Conservation (phyloP, 2,113 vertebrate genomes). For the Madoqua kirkii region DNA sequence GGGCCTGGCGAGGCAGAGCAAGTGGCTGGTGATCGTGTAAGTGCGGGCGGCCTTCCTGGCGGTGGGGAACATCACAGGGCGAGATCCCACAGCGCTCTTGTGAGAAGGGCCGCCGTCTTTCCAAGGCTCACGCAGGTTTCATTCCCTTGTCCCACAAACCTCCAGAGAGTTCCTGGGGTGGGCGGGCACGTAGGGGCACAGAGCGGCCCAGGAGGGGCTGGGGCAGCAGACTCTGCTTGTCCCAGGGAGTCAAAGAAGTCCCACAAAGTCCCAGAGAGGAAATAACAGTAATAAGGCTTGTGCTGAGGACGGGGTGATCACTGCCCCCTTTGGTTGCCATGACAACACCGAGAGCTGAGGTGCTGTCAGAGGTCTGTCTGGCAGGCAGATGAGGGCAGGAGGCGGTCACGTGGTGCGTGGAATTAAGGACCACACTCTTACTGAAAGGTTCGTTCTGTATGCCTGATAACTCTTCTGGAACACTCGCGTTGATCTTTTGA, state of each 20-base stretch:
- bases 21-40: conserved; percentile 93
- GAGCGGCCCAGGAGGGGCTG: fast-evolving
- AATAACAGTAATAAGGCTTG: fast-evolving
- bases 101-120: fast-evolving
- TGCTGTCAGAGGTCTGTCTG: fast-evolving
- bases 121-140: background rate
- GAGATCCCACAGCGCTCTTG: background rate
- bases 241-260: fast-evolving
- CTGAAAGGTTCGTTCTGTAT: fast-evolving
- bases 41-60: conserved; percentile 45
- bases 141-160: background rate
- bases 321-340: background rate
- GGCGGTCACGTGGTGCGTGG: fast-evolving
- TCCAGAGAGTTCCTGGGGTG: background rate
- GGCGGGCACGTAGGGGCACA: background rate
- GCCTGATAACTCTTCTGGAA: background rate
- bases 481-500: fast-evolving
- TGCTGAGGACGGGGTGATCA: fast-evolving
- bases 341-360: background rate
- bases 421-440: too few species aligned
- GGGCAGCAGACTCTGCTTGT: background rate
- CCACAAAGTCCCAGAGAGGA: too few species aligned
- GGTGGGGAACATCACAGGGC: fast-evolving
- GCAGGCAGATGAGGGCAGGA: too few species aligned
- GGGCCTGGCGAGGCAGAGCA: conserved; percentile 91